A percentile compares a stretch with the other conserved stretches of the same genome.
phyloP scores from a whole-genome alignment of 35 echinoderm and acorn worm species.

The Apostichopus californicus region DNA sequence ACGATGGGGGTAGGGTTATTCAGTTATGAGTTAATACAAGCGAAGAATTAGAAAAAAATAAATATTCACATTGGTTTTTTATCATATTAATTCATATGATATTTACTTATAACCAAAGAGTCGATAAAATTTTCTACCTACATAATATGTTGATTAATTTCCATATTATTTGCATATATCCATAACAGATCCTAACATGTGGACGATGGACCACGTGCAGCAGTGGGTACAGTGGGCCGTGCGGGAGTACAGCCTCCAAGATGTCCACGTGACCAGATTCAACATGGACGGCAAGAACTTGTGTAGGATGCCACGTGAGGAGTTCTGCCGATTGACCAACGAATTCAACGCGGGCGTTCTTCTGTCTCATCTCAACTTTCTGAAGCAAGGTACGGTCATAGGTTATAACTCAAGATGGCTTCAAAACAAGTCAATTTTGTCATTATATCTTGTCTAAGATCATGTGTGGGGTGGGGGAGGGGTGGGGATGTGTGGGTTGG shows the following conservation, averaged over 20 bases:
- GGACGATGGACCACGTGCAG: constrained; percentile 88
- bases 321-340: constrained; percentile 88
- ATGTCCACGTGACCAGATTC: constrained; percentile 84
- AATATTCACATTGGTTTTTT: no score
- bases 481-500: no score
- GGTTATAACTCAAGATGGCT: not conserved
- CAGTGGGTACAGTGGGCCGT: constrained; percentile 99
- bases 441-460: no score
- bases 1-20: no score
- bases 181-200: constrained; percentile 94
- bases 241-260: constrained; percentile 82
- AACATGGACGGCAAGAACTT: constrained; percentile 94
- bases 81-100: no score
- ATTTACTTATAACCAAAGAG: no score
- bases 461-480: no score
- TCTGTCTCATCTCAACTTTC: constrained; percentile 92
- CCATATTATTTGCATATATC: not conserved
- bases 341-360: constrained; percentile 90
- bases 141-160: no score
- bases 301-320: constrained; percentile 92
- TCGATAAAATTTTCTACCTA: no score
- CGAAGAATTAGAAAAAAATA: no score
- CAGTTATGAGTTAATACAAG: no score
- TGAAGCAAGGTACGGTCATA: constrained; percentile 88
- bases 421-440: not conserved